phyloP scores from a whole-genome alignment of 2,888 invertebrate genomes.

The Hermodice carunculata region DNA sequence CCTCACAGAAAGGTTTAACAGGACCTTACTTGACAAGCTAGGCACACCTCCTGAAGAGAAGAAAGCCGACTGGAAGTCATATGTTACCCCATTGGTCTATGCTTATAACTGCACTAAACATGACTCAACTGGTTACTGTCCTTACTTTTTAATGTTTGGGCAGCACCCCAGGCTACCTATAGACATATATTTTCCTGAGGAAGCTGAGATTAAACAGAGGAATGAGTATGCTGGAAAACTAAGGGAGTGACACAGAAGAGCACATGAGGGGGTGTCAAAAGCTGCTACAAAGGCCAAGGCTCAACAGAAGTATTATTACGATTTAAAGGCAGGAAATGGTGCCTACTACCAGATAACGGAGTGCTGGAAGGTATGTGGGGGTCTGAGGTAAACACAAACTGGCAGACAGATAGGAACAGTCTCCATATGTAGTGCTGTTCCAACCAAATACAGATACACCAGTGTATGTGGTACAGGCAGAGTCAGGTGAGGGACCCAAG shows the following conservation, averaged over 20 bases:
- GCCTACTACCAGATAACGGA: constrained; percentile 17
- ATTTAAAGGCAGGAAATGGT: constrained; percentile 17
- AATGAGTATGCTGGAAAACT: constrained; percentile 15
- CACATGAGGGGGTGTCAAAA: constrained; percentile 8
- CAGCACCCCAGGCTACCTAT: constrained; percentile 17
- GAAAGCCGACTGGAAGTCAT: constrained; percentile 29
- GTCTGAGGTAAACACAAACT: constrained; percentile 30
- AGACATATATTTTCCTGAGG: too few species aligned
- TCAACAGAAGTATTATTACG: constrained; percentile 19
- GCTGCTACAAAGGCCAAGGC: background rate
- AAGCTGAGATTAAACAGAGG: too few species aligned
- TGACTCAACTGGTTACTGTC: constrained; percentile 20
- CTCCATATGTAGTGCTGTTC: background rate
- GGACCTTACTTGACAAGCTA: constrained; percentile 30
- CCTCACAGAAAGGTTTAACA: constrained; percentile 34
- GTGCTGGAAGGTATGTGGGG: constrained; percentile 15
- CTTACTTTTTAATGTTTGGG: constrained; percentile 32
- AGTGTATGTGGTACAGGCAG: too few species aligned
- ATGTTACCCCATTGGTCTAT: constrained; percentile 21
- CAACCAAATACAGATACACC: too few species aligned
- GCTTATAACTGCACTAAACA: constrained; percentile 31
- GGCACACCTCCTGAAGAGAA: constrained; percentile 25
- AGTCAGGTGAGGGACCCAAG: too few species aligned
- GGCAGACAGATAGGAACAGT: constrained; percentile 26
- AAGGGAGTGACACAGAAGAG: constrained; percentile 10